These are phyloP conservation scores for Mola mola DNA, from an alignment of 2,113 vertebrate genomes.

Conservation along the genomic window DNA sequence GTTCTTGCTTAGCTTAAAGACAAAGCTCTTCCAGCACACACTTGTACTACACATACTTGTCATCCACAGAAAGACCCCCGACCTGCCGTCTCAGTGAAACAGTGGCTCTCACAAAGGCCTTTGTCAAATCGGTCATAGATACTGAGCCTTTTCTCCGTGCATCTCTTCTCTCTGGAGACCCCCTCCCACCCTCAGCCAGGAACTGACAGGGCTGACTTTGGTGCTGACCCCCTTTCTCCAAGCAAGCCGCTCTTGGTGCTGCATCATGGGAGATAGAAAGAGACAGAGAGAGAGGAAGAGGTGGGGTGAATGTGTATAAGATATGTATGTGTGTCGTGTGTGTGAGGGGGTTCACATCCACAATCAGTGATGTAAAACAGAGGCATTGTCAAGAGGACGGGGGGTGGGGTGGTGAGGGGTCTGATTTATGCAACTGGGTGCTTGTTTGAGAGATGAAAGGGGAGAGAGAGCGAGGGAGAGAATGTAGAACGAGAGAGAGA, in stretches of 20 bases:
- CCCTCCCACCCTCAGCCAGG: conserved; percentile 30
- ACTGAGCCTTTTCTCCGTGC: conserved; percentile 13
- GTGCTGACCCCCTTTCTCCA: conserved; percentile 52
- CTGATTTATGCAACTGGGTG: conserved; percentile 77
- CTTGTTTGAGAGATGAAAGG: conserved; percentile 77
- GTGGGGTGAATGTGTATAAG: background rate
- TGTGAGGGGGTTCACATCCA: conserved; percentile 40
- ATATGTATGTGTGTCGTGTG: conserved; percentile 1
- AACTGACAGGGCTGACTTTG: conserved; percentile 68
- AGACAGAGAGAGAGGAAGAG: conserved; percentile 16
- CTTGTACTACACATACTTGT: conserved; percentile 15
- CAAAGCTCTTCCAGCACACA: conserved; percentile 5
- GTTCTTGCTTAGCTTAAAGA: no score
- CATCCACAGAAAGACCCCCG: conserved; percentile 17
- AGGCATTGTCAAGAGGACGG: conserved; percentile 64
- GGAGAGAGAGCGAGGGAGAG: conserved; percentile 27
- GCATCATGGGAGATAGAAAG: conserved; percentile 60
- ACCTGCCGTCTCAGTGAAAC: background rate
- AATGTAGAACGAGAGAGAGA: conserved; percentile 32
- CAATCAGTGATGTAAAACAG: conserved; percentile 82
- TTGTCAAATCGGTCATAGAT: conserved; percentile 54
- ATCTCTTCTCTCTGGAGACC: conserved; percentile 48
- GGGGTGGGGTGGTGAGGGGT: background rate
- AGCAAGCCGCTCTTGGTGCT: conserved; percentile 28
- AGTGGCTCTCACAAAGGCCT: conserved; percentile 21